Evolutionary conservation across 2,113 vertebrate species (phyloP).

Genomic region (Pogonocichla stellata): DNA sequence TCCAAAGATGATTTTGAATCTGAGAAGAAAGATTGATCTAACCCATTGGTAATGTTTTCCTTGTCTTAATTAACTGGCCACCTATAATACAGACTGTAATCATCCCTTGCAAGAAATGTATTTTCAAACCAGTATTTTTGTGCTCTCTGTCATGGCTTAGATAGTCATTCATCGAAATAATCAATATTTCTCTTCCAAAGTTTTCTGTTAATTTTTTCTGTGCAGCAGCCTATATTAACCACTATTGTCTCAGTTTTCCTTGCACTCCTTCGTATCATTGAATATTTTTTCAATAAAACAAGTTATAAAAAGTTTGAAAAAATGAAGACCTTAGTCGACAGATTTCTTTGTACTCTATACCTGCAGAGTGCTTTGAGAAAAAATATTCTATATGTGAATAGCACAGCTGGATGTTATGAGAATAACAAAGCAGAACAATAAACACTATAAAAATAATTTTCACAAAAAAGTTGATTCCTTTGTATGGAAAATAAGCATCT

Average conservation of each 20-base stretch:
- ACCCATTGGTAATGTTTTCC: neutral
- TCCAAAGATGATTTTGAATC: neutral
- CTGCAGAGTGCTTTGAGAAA: neutral
- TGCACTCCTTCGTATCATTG: neutral
- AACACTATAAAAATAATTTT: neutral
- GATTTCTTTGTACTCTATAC: neutral
- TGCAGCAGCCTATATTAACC: neutral
- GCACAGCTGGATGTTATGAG: neutral
- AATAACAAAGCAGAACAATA: neutral
- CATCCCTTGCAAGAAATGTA: neutral
- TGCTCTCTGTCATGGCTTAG: neutral
- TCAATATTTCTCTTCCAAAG: neutral
- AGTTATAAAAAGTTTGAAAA: neutral
- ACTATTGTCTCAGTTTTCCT: neutral
- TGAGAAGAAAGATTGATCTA: neutral
- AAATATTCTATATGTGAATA: neutral
- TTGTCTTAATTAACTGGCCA: neutral
- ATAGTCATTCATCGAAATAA: neutral
- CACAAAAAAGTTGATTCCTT: neutral
- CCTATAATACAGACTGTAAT: neutral
- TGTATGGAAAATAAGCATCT: neutral
- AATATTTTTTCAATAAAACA: neutral
- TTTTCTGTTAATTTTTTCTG: neutral
- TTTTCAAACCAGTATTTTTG: neutral
- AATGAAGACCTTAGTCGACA: neutral